Conservation (phyloP, 2,888 invertebrate species). For the Actias luna region DNA sequence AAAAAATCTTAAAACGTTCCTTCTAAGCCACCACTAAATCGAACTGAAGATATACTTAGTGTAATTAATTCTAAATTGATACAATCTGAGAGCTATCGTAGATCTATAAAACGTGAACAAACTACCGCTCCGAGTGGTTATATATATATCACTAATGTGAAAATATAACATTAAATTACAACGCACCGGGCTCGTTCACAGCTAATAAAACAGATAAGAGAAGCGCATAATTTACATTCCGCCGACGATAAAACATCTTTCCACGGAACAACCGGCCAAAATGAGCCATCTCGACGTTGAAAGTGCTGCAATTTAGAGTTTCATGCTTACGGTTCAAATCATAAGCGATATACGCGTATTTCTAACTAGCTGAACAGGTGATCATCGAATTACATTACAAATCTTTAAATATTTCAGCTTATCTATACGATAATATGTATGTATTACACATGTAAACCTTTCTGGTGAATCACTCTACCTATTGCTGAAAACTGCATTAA, state of each 20-base stretch:
- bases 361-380: not conserved
- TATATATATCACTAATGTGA: conserved; percentile 30
- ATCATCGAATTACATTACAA: too few relatives aligned
- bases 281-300: conserved; percentile 74
- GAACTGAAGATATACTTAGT: not conserved
- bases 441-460: too few relatives aligned
- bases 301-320: conserved; percentile 74
- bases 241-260: conserved; percentile 63
- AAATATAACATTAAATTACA: conserved; percentile 38
- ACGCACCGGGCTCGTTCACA: conserved; percentile 36
- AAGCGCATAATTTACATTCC: conserved; percentile 66
- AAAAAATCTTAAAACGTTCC: not conserved
- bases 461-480: too few relatives aligned
- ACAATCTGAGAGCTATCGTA: not conserved
- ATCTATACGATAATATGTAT: too few relatives aligned
- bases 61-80: not conserved
- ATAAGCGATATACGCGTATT: conserved; percentile 23
- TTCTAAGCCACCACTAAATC: not conserved
- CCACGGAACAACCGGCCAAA: conserved; percentile 64
- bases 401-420: too few relatives aligned
- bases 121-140: conserved; percentile 7
- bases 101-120: conserved; percentile 5
- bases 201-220: conserved; percentile 69
- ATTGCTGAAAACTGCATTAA: too few relatives aligned
- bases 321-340: conserved; percentile 41